Evolutionary conservation across 2,888 invertebrate species (phyloP), one percentile per base, ranked within the genome.

Genomic region (Pterostichus niger): DNA sequence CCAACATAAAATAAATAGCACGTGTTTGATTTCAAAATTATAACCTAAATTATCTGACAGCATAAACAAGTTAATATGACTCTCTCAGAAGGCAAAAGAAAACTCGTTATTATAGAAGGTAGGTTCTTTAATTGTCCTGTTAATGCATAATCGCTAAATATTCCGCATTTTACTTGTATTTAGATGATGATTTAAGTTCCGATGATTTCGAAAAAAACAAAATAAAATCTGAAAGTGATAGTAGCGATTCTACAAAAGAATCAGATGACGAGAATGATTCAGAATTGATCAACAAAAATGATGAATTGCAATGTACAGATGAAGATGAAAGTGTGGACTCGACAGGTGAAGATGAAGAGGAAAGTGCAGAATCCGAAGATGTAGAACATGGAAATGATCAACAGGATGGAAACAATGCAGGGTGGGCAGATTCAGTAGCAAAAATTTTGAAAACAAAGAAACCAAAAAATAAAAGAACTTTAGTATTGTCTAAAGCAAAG

Each of bases 341-440:
- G 2, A 3, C 24, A 24, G 24, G 24, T 24, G 3, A 24, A 24
- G 24, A 24, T 24, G 3, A 24, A 24, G 24, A 24, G 1, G 3
- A 24, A 24, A 24, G 3, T 3, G 2, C 3, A 24, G 24, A 24
- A 24, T 24, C 24, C 24, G 24, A 3, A 76, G 85, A 85, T 15
- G 85, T 85, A 24, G 85, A 86, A 64, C n/a, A n/a, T n/a, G n/a
- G 84, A 89, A 84, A 85, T 13, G 15, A 35, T 46, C 79, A 83
- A 61, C 68, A 59, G 75, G 85, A 24, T 3, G 24, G 86, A 15
- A 85, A 85, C 15, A 96, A 96, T 88, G 90, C 92, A 84, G 95
- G 94, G 2, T 97, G 96, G 96, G 96, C 96, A 1, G 94, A 96
- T 90, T 96, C 95, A 0, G 93, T 97, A 88, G 91, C 94, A 6